Evolutionary conservation across 2,797 vertebrate species (phyloP).

Genomic region (Myripristis murdjan): DNA sequence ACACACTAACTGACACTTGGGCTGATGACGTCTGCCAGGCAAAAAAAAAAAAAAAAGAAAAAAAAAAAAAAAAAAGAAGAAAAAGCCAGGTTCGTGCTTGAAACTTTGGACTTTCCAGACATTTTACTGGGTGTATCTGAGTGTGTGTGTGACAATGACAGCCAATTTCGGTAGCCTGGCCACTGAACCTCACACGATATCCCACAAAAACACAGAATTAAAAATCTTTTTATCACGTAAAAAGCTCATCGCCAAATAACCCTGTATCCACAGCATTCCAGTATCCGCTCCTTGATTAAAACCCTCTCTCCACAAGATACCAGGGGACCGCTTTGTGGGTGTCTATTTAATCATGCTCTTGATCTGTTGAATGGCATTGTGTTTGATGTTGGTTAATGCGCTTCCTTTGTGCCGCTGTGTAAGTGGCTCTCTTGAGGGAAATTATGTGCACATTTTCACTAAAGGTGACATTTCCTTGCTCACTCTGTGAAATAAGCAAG

Average conservation of each 20-base stretch:
- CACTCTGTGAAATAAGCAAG: slow-evolving; percentile 42
- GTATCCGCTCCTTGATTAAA: slow-evolving; percentile 67
- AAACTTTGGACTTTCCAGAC: slow-evolving; percentile 28
- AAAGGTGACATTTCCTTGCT: slow-evolving; percentile 81
- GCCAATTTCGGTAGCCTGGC: neutral
- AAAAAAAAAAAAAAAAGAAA: too few relatives aligned
- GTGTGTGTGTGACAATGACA: neutral
- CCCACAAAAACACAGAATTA: slow-evolving; percentile 12
- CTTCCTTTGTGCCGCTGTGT: slow-evolving; percentile 71
- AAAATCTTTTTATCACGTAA: slow-evolving; percentile 65
- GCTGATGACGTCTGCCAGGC: slow-evolving; percentile 13
- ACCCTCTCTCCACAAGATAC: slow-evolving; percentile 61
- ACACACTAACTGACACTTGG: neutral
- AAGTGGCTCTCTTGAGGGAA: slow-evolving; percentile 79
- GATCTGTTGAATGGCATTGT: slow-evolving; percentile 77
- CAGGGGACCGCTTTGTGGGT: slow-evolving; percentile 70
- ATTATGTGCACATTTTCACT: slow-evolving; percentile 82
- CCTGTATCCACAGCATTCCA: slow-evolving; percentile 65
- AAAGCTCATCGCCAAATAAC: slow-evolving; percentile 51
- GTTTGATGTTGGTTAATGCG: slow-evolving; percentile 78
- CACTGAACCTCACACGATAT: slow-evolving; percentile 16
- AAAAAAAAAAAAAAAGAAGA: too few relatives aligned
- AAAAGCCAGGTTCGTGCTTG: slow-evolving; percentile 10
- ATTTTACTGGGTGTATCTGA: slow-evolving; percentile 2
- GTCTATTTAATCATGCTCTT: slow-evolving; percentile 80